phyloP scores from a whole-genome alignment of 2,113 vertebrate genomes.

The Notechis scutatus region DNA sequence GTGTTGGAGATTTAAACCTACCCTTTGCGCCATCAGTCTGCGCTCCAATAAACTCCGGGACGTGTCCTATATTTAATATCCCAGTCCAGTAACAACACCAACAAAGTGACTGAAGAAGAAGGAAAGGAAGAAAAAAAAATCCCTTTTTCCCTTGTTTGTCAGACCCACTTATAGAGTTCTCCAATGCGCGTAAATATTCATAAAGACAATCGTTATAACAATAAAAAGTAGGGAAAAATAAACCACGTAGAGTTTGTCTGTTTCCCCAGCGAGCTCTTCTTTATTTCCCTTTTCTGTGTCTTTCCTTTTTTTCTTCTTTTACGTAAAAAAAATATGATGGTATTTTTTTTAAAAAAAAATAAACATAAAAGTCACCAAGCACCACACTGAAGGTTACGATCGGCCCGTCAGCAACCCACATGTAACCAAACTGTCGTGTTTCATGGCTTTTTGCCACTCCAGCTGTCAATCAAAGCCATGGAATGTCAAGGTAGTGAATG shows the following conservation, averaged over 20 bases:
- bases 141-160: conserved; percentile 67
- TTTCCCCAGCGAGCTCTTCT: conserved; percentile 46
- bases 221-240: conserved; percentile 63
- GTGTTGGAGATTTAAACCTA: conserved; percentile 96
- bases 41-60: conserved; percentile 99
- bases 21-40: conserved; percentile 99
- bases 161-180: conserved; percentile 87
- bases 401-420: conserved; percentile 99
- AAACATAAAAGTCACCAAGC: conserved; percentile 78
- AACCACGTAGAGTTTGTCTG: conserved; percentile 79
- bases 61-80: conserved; percentile 97
- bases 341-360: conserved; percentile 30
- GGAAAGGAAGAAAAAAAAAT: conserved; percentile 50
- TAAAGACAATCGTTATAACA: conserved; percentile 71
- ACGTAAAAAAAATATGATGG: conserved; percentile 35
- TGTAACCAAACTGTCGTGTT: conserved; percentile 99
- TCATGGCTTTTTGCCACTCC: conserved; percentile 99
- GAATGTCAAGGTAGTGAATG: conserved; percentile 99
- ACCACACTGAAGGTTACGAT: conserved; percentile 94
- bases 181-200: conserved; percentile 75
- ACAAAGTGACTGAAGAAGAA: conserved; percentile 84
- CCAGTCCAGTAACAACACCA: conserved; percentile 80
- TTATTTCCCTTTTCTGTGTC: conserved; percentile 54
- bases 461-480: conserved; percentile 99
- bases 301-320: conserved; percentile 69